Percentiles rank a stretch among this genome's conserved stretches.
These are phyloP conservation scores for Tanytarsus gracilentus DNA, from an alignment of 2,888 invertebrate genomes.

Conservation along the genomic window DNA sequence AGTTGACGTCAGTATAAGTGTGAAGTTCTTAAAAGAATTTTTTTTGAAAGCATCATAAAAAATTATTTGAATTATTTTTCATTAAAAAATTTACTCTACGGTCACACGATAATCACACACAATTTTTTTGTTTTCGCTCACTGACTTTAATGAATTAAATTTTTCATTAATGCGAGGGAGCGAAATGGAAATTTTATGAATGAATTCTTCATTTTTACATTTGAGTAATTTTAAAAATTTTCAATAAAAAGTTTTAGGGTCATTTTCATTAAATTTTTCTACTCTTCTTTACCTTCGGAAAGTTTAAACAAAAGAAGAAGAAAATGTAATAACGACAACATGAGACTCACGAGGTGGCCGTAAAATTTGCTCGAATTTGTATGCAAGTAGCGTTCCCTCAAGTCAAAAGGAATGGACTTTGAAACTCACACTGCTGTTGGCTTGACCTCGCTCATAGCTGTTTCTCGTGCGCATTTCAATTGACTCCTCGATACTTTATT, in stretches of 20 bases:
- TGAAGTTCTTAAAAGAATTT: background rate
- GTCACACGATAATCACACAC: conserved; percentile 16
- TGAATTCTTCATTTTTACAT: background rate
- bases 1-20: background rate
- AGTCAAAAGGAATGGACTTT: background rate
- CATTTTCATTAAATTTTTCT: background rate
- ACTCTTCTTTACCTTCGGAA: too few relatives aligned
- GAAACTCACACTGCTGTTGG: background rate
- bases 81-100: background rate
- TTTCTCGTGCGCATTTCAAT: too few relatives aligned
- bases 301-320: background rate
- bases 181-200: too few relatives aligned
- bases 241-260: background rate
- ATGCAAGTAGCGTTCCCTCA: background rate
- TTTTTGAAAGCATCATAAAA: background rate
- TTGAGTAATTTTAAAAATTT: background rate
- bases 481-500: too few relatives aligned
- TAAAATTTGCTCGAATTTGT: background rate
- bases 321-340: background rate
- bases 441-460: background rate
- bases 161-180: too few relatives aligned
- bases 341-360: background rate
- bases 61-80: background rate
- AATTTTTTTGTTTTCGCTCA: background rate
- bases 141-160: conserved; percentile 11